A percentile compares a stretch with the other conserved stretches of the same genome.
These are phyloP conservation scores for Calephelis perditalis DNA, from an alignment of 2,888 invertebrate genomes.

Conservation along the genomic window DNA sequence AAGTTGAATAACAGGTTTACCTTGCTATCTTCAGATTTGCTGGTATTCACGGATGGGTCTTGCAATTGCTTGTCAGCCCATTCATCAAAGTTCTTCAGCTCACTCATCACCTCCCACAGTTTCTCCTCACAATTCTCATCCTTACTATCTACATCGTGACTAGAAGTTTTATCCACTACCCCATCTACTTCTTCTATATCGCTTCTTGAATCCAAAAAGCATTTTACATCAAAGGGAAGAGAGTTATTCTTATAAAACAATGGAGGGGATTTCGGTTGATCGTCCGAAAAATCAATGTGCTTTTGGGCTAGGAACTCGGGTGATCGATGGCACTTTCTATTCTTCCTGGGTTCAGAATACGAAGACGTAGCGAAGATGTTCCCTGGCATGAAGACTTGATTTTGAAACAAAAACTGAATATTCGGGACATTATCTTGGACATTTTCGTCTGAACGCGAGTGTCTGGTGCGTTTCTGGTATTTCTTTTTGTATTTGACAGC, in stretches of 20 bases:
- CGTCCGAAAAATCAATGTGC: conserved; percentile 49
- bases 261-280: conserved; percentile 46
- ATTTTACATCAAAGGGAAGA: conserved; percentile 49
- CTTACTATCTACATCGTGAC: conserved; percentile 43
- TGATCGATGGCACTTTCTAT: conserved; percentile 39
- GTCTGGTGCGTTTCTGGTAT: conserved; percentile 44
- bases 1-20: conserved; percentile 35
- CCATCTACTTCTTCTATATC: conserved; percentile 49
- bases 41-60: conserved; percentile 43
- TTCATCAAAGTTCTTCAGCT: conserved; percentile 58
- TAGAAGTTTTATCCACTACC: conserved; percentile 42
- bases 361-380: conserved; percentile 45
- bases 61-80: conserved; percentile 67
- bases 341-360: conserved; percentile 46
- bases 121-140: conserved; percentile 50
- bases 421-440: conserved; percentile 50
- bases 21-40: conserved; percentile 61
- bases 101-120: conserved; percentile 64
- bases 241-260: conserved; percentile 59
- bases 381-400: conserved; percentile 72
- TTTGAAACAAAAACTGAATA: conserved; percentile 71
- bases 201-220: conserved; percentile 44
- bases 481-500: conserved; percentile 61
- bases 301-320: conserved; percentile 50
- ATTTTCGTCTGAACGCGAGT: conserved; percentile 46